A percentile compares a stretch with the other conserved stretches of the same genome.
These are phyloP conservation scores for Luehdorfia chinensis DNA, from an alignment of 1,140 invertebrate genomes.

Conservation along the genomic window DNA sequence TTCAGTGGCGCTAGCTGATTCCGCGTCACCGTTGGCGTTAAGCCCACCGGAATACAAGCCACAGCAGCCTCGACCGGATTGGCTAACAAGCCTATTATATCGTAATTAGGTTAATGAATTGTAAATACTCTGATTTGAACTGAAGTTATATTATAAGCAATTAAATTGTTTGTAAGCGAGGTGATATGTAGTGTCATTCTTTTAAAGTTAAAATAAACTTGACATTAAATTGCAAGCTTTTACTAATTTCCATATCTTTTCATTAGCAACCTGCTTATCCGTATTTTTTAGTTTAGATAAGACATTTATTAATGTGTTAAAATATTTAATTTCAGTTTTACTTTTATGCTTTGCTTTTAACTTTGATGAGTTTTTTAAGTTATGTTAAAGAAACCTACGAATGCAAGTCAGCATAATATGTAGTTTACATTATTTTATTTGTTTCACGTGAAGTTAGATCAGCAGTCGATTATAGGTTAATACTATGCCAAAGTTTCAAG, in stretches of 20 bases:
- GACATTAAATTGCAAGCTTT: constrained; percentile 27
- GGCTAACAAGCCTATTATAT: constrained; percentile 67
- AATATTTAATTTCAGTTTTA: too few species aligned
- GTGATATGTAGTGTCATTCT: constrained; percentile 55
- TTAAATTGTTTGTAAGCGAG: constrained; percentile 64
- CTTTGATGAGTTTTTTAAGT: too few species aligned
- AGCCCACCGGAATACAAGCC: constrained; percentile 75
- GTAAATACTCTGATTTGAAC: constrained; percentile 63
- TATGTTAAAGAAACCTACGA: too few species aligned
- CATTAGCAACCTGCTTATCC: background rate
- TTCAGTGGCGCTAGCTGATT: constrained; percentile 64
- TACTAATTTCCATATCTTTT: background rate
- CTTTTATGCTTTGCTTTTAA: too few species aligned
- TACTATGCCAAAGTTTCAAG: too few species aligned
- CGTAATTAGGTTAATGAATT: constrained; percentile 54
- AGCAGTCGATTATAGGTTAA: too few species aligned
- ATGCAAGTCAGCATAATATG: too few species aligned
- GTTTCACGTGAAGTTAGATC: too few species aligned
- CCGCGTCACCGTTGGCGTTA: constrained; percentile 67
- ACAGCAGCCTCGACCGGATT: constrained; percentile 72
- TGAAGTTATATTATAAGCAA: constrained; percentile 53
- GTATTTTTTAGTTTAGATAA: too few species aligned
- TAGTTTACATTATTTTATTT: too few species aligned
- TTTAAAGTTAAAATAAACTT: constrained; percentile 72
- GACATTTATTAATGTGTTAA: too few species aligned